These are phyloP conservation scores for Dolichopus griseipennis DNA, from an alignment of 2,888 invertebrate species.

Conservation along the genomic window DNA sequence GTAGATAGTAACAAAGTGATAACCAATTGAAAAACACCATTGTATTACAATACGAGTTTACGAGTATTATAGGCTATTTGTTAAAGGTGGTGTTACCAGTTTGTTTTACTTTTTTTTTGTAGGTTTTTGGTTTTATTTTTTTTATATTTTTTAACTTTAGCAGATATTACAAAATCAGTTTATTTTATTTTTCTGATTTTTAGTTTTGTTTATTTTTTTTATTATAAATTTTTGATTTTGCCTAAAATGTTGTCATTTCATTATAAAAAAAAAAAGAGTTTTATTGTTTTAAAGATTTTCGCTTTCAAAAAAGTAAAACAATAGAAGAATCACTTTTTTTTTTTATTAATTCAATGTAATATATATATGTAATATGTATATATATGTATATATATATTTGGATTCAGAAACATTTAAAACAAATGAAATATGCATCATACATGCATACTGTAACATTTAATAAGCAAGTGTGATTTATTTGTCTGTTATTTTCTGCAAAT, in stretches of 20 bases:
- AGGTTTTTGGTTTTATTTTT: too few relatives aligned
- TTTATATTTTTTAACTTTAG: background rate
- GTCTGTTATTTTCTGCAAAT: background rate
- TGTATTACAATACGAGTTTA: background rate
- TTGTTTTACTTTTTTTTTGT: background rate
- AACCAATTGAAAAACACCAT: conserved; percentile 3
- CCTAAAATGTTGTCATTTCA: background rate
- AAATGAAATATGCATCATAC: too few relatives aligned
- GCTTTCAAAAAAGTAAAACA: background rate
- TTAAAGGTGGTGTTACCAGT: background rate
- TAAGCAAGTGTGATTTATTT: too few relatives aligned
- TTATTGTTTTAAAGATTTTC: background rate
- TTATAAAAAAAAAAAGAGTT: background rate
- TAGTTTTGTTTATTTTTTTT: background rate
- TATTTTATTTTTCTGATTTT: too few relatives aligned
- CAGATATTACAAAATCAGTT: background rate
- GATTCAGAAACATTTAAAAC: too few relatives aligned
- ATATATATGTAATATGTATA: too few relatives aligned
- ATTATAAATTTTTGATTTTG: background rate
- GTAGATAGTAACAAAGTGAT: background rate
- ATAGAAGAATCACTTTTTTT: background rate
- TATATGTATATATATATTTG: too few relatives aligned
- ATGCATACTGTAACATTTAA: too few relatives aligned
- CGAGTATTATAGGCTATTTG: background rate
- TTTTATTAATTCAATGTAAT: too few relatives aligned